Base-by-base conservation (phyloP, 2,113 vertebrate species). In the Pleuronectes platessa region DNA sequence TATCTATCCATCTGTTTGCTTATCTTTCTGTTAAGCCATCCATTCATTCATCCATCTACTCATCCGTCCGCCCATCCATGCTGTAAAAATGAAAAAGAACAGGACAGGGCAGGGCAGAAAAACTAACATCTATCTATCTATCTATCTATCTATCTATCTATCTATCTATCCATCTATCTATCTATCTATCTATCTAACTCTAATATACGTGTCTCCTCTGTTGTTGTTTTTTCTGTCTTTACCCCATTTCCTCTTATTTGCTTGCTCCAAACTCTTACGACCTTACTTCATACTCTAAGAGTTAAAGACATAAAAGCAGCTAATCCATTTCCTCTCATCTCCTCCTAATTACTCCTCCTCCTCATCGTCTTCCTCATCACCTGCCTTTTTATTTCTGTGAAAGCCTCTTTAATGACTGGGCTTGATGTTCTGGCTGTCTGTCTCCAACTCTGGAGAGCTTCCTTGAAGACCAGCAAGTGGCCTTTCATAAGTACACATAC, bases 341-440 rank as follows among this genome's bases (percentile, higher is more conserved):
- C 71, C 68, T 86, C 81, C 73, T 88, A 83, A 88, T 88, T 89
- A 88, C 81, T 85, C 80, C 31, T 90, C 86, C 0, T 86, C 87
- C 56, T 90, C 89, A 75, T 90, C 89, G 18, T 89, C 94, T 93
- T 90, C 94, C 93, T 96, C 96, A 94, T 94, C 93, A 89, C 90
- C 72, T 84, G 55, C 84, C 78, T 91, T 88, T 87, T 42, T 92
- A 87, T 89, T 89, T 81, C 55, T 61, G 83, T 88, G 86, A 92
- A 88, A 94, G 95, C 92, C 93, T 94, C 94, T 94, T 95, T 94
- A 95, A 90, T 86, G 92, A 90, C 89, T 78, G 68, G 74, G 71
- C 68, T 94, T 92, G 92, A 90, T 93, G 94, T 93, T 90, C 89
- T 90, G 88, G 88, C 91, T 88, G 90, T 88, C 91, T 93, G 83